phyloP scores from a whole-genome alignment of 2,113 vertebrate genomes.

The Syrmaticus mikado region DNA sequence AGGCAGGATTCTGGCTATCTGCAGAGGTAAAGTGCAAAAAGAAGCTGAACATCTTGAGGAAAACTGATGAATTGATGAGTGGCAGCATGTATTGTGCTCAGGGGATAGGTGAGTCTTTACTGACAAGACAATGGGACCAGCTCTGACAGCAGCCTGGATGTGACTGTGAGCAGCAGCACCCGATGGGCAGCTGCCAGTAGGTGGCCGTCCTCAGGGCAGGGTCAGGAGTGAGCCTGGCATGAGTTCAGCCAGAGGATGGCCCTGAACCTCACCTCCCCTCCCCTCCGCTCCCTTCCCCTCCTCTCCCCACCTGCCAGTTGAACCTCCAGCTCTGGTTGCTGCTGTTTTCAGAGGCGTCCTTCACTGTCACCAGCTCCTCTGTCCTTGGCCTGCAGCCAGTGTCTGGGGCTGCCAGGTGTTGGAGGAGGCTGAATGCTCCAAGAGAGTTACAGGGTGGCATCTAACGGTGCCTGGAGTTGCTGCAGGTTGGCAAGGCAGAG shows the following conservation, averaged over 20 bases:
- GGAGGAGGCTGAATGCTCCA: background rate
- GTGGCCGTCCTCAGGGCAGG: background rate
- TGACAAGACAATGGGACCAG: background rate
- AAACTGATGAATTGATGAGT: background rate
- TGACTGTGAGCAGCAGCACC: background rate
- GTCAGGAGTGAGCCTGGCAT: background rate
- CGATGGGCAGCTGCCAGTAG: background rate
- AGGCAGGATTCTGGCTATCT: background rate
- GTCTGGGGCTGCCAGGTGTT: background rate
- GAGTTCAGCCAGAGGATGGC: background rate
- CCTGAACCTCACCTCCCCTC: background rate
- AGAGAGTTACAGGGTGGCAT: background rate
- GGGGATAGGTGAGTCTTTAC: background rate
- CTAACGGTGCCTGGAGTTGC: background rate
- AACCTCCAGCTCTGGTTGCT: background rate
- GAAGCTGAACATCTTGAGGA: background rate
- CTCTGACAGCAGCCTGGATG: background rate
- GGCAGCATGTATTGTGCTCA: background rate
- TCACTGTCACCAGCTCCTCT: background rate
- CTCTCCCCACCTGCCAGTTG: background rate
- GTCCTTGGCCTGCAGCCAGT: background rate
- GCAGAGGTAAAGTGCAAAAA: background rate
- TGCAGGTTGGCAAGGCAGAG: background rate
- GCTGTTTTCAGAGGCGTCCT: background rate
- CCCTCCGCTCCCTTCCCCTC: background rate